Base-by-base conservation (phyloP, 2,797 vertebrate species). In the Epinephelus awoara region DNA sequence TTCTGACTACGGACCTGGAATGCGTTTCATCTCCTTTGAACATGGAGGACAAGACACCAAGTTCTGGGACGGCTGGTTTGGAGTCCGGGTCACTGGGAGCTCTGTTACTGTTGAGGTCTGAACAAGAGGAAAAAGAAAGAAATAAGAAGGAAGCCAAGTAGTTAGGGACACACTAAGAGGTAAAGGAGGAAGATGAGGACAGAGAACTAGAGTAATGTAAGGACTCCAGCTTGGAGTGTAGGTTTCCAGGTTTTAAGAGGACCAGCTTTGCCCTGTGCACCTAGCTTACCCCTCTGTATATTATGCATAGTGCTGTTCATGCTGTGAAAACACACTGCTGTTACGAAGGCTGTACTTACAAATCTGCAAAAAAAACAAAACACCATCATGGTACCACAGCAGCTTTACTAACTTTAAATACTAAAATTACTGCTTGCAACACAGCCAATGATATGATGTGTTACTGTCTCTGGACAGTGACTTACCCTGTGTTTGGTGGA, bases 11-110 rank as follows among this genome's bases (percentile, higher is more conserved):
- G 97, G 97, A 8, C 94, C 95, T 0, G 97, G 98, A 1, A 88
- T 98, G 21, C 96, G 97, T 6, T 97, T 95, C 58, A 92, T 99
- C 71, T 88, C 85, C 73, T 99, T 99, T 2, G 96, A 98, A 63
- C 98, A 99, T 0, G 97, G 97, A 0, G 98, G 98, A 3, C 94
- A 97, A 86, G 98, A 99, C 93, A 93, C 93, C 0, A 96, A 95
- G 3, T 98, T 79, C 93, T 99, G 98, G 98, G 92, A 97, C 10
- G 98, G 98, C 0, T 99, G 97, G 97, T 99, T 91, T 1, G 98
- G 98, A 0, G 97, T 96, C 2, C 94, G 98, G 6, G 94, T 99
- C 80, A 98, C 98, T 19, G 96, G 95, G 70, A 99, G 98, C 93
- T 96, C 93, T 0, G 93, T 99, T 21, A 96, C 79, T 1, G 50